Evolutionary conservation across 2,113 vertebrate species (phyloP), one percentile per base, ranked within the genome.

Genomic region (Caranx ignobilis): DNA sequence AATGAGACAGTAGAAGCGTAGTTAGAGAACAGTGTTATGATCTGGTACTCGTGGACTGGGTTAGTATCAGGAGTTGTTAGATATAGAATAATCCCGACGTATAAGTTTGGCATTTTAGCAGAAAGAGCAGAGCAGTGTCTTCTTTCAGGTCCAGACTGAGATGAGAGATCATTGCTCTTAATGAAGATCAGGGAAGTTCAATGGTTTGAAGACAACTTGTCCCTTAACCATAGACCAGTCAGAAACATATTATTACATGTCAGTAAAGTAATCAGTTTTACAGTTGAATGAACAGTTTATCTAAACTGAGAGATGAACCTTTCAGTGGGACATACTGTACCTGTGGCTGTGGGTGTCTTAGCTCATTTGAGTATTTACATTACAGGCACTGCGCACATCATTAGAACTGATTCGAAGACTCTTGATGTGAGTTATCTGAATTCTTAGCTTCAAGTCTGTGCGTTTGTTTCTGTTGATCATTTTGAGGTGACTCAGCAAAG

Each of bases 1-100:
- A 92, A 92, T 89, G 84, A 92, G 87, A 88, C 86, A 77, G 84
- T 66, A 80, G 67, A 71, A 60, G 82, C 39, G 45, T 63, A 66
- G 79, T 68, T 89, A 78, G 61, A 81, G 82, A 85, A 39, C 64
- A 66, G 60, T 85, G 83, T 83, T 79, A 68, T 74, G 71, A 73
- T 88, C 64, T 74, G 39, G 64, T 67, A 34, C 75, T 64, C 60
- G 70, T 37, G 1, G 50, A 39, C 74, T 34, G 54, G 52, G 64
- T 86, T 77, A 64, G 75, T 80, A 56, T 54, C 60, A 76, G 31
- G 74, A 85, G 60, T 73, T 32, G 52, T 47, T 43, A 18, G 5
- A 1, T 75, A 3, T 43, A 69, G 7, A 56, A 21, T 19, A 68
- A 32, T 2, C 31, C 7, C 11, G 41, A 37, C 59, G 66, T 31